Evolutionary conservation across 23 tunicate species (phyloP).

Genomic region (Styela plicata): DNA sequence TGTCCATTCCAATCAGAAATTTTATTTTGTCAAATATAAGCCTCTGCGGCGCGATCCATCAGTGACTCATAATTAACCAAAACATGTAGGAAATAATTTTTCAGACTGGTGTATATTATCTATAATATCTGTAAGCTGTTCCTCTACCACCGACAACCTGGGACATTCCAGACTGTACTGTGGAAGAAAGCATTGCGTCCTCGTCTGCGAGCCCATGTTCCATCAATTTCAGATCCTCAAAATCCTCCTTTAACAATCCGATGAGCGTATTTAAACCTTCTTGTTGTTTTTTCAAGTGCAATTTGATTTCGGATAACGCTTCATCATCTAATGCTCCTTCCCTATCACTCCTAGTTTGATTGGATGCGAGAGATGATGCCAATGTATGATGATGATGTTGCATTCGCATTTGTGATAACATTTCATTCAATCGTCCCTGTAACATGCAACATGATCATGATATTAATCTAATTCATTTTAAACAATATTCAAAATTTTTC

Average conservation of each 20-base stretch:
- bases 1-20: no score
- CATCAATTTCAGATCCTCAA: conserved; percentile 70
- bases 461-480: no score
- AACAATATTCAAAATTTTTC: no score
- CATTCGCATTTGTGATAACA: conserved; percentile 91
- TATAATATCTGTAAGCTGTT: not conserved
- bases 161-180: not conserved
- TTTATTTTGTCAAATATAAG: no score
- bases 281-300: conserved; percentile 89
- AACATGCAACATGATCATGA: no score
- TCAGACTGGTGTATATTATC: no score
- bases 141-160: not conserved
- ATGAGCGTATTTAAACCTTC: conserved; percentile 84
- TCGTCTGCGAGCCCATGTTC: conserved; percentile 53
- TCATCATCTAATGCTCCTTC: conserved; percentile 68
- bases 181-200: not conserved
- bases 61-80: no score
- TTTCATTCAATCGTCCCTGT: conserved; percentile 92
- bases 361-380: conserved; percentile 6
- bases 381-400: conserved; percentile 69
- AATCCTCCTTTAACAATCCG: conserved; percentile 59
- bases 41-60: no score
- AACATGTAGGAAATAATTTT: no score
- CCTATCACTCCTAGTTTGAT: conserved; percentile 8
- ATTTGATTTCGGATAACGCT: conserved; percentile 60